Evolutionary conservation across 2,113 vertebrate genomes (phyloP), one percentile per base, ranked within the genome.

Genomic region (Turdus rufiventris): DNA sequence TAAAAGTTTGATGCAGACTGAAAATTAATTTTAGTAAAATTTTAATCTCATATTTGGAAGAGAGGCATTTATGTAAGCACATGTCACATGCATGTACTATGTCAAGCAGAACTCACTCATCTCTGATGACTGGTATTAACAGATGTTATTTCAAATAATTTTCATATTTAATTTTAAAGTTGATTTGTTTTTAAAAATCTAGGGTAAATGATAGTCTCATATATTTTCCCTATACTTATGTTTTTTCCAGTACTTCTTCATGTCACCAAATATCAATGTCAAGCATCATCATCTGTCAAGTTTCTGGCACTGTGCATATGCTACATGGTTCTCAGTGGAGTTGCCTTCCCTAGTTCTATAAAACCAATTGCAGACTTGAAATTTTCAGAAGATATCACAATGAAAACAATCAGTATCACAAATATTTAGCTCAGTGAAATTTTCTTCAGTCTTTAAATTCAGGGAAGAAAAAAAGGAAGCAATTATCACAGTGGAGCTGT

Each of bases 241-340:
- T 0, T 40, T 70, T 71, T 75, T 73, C 14, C 74, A 62, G 12
- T 67, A 58, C 33, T 74, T 40, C 14, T 54, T 72, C 26, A 9
- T 25, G 28, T 53, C 36, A 79, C 17, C 31, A 88, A 78, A 56
- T 20, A 75, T 5, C 53, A 63, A 6, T 6, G 17, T 60, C 61
- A 85, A 68, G 28, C 4, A 0, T n/a, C 45, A 47, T n/a, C n/a
- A 63, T 50, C 70, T 18, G 25, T 60, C 47, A 51, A 24, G 12
- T 56, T 90, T 72, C 28, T 56, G 53, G 18, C 65, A 53, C 18
- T 0, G 0, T 50, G 33, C 13, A 8, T 25, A 13, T 5, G 15
- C n/a, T 66, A 10, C 20, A 8, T 15, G 5, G 19, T 31, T 85
- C 40, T 85, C 17, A 28, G n/a, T 29, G 19, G 24, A 78, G 26